phyloP scores from a whole-genome alignment of 1,140 invertebrate genomes.

The Paralvinella palmiformis region DNA sequence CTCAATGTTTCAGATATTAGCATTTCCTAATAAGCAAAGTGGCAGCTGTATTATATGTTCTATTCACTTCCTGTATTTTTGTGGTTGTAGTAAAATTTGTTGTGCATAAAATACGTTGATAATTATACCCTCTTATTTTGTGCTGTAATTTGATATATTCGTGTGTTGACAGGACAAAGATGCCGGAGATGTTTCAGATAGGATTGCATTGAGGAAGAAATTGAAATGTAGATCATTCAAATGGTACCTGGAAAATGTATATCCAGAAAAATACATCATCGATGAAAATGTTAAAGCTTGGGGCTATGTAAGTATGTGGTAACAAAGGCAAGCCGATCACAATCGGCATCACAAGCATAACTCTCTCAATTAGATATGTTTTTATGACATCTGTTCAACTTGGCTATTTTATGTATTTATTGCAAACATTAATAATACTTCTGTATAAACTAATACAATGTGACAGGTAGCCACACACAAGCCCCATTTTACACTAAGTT shows the following conservation, averaged over 20 bases:
- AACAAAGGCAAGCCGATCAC: too few species aligned
- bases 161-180: slow-evolving; percentile 54
- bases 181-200: slow-evolving; percentile 81
- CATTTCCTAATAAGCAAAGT: background rate
- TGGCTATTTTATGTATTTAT: background rate
- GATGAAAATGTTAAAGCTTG: slow-evolving; percentile 72
- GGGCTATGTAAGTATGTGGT: slow-evolving; percentile 56
- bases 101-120: background rate
- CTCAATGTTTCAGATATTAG: background rate
- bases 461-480: background rate
- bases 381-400: too few species aligned
- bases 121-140: slow-evolving; percentile 21
- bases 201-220: slow-evolving; percentile 67
- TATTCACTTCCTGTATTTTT: background rate
- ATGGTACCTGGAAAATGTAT: slow-evolving; percentile 97
- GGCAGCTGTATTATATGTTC: background rate
- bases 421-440: background rate
- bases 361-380: too few species aligned
- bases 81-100: background rate
- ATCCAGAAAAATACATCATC: slow-evolving; percentile 90
- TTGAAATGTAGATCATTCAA: slow-evolving; percentile 93
- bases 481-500: too few species aligned
- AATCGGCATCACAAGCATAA: too few species aligned
- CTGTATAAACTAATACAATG: background rate
- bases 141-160: too few species aligned